Base-by-base conservation (phyloP, 2,888 invertebrate genomes). In the Eupithecia exiguata region DNA sequence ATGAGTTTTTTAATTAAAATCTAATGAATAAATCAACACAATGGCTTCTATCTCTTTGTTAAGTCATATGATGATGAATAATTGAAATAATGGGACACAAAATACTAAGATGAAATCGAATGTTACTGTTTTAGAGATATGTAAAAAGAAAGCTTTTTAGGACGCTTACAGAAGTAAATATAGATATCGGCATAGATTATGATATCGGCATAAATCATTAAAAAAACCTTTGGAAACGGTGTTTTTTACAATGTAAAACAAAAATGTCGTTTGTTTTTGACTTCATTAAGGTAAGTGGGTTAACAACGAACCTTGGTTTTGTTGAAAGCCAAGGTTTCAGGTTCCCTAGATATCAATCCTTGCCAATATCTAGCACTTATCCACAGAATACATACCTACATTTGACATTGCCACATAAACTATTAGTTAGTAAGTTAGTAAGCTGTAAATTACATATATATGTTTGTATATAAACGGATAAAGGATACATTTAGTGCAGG, bases 401-500 rank as follows among this genome's bases (percentile, higher is more conserved):
- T 35, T 62, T 1, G 1, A 16, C 7, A 62, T 30, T 18, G 3
- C 9, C 18, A 62, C 21, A 58, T 35, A 35, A 18, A 62, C 9
- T 62, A 62, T 6, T 30, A 7, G 7, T 62, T 35, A 62, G 61
- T 30, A 16, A 61, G 61, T 62, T 35, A 62, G 62, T 62, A 62
- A 62, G 62, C 35, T 18, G 35, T n/a, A 35, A 35, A 62, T 35
- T 62, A 62, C 35, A 35, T 35, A 62, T 35, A 62, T 35, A 58
- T 53, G 53, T 21, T 9, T 12, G 25, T 62, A 62, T 35, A 21
- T 53, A 53, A 10, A 65, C 6, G 40, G 63, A 35, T 72, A 75
- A 74, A 77, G n/a, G 74, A 79, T 68, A 79, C 14, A 72, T 68
- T 71, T 40, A 70, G 68, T 62, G 76, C 74, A 68, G n/a, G 73